phyloP scores from a whole-genome alignment of 2,113 vertebrate species.

The Cathartes aura region DNA sequence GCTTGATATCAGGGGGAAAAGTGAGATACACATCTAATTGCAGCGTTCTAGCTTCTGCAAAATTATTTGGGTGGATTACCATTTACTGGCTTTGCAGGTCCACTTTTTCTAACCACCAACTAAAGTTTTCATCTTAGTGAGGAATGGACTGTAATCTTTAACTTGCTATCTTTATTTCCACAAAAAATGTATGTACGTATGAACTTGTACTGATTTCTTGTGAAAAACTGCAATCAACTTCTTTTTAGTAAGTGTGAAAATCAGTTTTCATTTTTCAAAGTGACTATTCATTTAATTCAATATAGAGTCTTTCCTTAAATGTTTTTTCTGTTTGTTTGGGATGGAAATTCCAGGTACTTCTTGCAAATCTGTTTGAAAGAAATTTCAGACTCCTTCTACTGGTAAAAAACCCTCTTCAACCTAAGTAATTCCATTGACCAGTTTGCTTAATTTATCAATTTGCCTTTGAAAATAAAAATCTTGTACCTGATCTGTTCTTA shows the following conservation, averaged over 20 bases:
- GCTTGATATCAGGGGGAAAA: background rate
- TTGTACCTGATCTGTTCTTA: background rate
- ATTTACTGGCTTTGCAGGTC: background rate
- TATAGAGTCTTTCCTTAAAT: background rate
- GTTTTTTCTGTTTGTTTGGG: background rate
- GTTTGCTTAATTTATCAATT: background rate
- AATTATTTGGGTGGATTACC: background rate
- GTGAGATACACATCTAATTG: background rate
- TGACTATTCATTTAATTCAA: background rate
- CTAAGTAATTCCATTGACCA: background rate
- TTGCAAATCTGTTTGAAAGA: background rate
- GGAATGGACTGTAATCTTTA: background rate
- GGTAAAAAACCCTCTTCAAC: background rate
- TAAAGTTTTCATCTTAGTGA: background rate
- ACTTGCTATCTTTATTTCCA: background rate
- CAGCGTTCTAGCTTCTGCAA: background rate
- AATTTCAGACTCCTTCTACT: background rate
- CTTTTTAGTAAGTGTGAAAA: background rate
- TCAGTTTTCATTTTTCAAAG: background rate
- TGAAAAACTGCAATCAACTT: background rate
- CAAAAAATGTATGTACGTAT: fast-evolving
- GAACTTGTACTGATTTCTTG: background rate
- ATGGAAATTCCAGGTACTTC: background rate
- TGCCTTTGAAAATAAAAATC: background rate
- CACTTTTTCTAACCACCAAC: background rate